A percentile compares a stretch with the other conserved stretches of the same genome.
Conservation (phyloP, 2,888 invertebrate genomes). For the Bugula neritina region DNA sequence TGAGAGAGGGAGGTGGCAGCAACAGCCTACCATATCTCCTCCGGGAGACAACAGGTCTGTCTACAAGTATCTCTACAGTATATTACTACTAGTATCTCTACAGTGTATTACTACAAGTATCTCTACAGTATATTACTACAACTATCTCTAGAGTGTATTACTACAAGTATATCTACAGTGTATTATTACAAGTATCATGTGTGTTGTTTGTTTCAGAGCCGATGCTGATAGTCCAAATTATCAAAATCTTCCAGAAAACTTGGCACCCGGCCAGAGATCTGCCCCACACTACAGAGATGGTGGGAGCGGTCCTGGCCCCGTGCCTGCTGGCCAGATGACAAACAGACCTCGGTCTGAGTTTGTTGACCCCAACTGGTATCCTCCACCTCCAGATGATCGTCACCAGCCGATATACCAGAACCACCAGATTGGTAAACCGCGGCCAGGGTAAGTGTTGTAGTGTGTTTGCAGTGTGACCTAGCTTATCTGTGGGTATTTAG, state of each 20-base stretch:
- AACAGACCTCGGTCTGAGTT: conserved; percentile 27
- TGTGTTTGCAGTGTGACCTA: not conserved
- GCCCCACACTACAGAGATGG: not conserved
- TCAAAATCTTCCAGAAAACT: conserved; percentile 20
- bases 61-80: no score
- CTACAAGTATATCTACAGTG: no score
- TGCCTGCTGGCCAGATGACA: not conserved
- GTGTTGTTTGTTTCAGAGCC: no score
- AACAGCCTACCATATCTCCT: not conserved
- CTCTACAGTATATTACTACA: no score
- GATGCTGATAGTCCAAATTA: conserved; percentile 12
- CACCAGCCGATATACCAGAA: conserved; percentile 31
- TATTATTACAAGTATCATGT: no score
- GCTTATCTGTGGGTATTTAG: not conserved
- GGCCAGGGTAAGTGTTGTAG: not conserved
- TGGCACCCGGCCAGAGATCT: not conserved
- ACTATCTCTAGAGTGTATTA: no score
- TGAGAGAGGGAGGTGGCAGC: not conserved
- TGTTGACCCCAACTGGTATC: conserved; percentile 22
- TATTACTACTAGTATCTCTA: no score
- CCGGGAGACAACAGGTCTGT: conserved; percentile 8
- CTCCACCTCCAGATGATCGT: conserved; percentile 25
- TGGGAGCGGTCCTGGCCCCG: not conserved
- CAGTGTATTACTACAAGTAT: no score
- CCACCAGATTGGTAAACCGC: conserved; percentile 28